Percentiles rank a stretch among this genome's conserved stretches.
Conservation (phyloP, 2,113 vertebrate species). For the Sminthopsis crassicaudata region DNA sequence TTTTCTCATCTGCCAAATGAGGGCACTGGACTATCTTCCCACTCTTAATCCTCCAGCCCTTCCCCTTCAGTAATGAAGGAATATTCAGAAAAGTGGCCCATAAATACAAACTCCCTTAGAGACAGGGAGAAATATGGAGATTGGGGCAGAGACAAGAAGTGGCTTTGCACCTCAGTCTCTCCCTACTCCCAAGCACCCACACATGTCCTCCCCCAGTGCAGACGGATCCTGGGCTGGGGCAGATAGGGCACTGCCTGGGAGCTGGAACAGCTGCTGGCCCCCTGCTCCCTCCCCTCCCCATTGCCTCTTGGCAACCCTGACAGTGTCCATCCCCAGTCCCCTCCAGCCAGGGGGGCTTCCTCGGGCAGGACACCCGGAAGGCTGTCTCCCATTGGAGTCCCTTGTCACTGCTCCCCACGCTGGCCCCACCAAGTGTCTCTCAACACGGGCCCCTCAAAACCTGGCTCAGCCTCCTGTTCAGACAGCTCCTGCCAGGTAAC, state of each 20-base stretch:
- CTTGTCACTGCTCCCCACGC: background rate
- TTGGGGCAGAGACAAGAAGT: background rate
- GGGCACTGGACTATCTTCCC: background rate
- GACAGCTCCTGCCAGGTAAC: background rate
- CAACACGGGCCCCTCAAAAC: background rate
- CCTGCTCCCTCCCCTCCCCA: background rate
- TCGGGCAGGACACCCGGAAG: background rate
- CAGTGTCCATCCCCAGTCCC: background rate
- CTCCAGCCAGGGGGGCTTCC: background rate
- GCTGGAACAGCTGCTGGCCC: background rate
- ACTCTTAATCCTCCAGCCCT: background rate
- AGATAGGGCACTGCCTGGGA: background rate
- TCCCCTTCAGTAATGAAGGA: background rate
- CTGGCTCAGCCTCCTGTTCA: background rate
- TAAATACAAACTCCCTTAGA: background rate
- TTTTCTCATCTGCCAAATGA: background rate
- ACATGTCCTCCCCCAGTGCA: background rate
- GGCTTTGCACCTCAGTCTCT: background rate
- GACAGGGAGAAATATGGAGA: no score
- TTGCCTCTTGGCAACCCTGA: background rate
- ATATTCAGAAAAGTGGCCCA: background rate
- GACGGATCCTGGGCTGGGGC: constrained; percentile 4
- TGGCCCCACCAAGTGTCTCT: background rate
- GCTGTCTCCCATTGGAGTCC: background rate
- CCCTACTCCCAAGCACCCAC: background rate